Base-by-base conservation (phyloP, 2,888 invertebrate genomes). In the Zygogramma bicolorata region DNA sequence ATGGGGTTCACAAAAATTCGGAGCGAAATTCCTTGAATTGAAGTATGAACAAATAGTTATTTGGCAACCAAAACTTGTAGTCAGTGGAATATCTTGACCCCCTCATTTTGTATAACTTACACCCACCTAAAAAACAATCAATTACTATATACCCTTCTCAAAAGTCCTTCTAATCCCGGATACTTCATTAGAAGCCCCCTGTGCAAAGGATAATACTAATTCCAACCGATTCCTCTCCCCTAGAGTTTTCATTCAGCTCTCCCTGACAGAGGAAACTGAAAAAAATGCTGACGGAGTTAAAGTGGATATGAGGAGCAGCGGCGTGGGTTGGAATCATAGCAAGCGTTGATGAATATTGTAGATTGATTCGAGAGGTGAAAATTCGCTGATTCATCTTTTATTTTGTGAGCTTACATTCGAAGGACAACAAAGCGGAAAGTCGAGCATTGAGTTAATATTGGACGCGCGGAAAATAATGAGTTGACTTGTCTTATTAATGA, bases 131-230 rank as follows among this genome's bases (percentile, higher is more conserved):
- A 59, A 65, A 65, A 65, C 69, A 72, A 69, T 72, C 61, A 69
- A 72, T 72, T 72, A 72, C 34, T 29, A 20, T 18, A 34, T 31
- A 29, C 69, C 42, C 65, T 31, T n/a, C 20, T 65, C 22, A 25
- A 68, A 68, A 71, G 68, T 68, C 71, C 71, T 68, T 66, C 65
- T 75, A 71, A 75, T 73, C 75, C 73, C 34, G 63, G 57, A 65
- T 75, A 73, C 73, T 75, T 73, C 71, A 71, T 75, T 73, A 71
- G 57, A 40, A 67, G 57, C 65, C 69, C 71, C 70, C 69, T 29
- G 62, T 68, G 70, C 58, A 38, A 67, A 57, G 68, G 65, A 70
- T 70, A 70, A 65, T 65, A 59, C 65, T 60, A 61, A 66, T 70
- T 66, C 67, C 61, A 20, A 38, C 22, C 25, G 53, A 27, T 27